Evolutionary conservation across 1,140 invertebrate genomes (phyloP), one percentile per base, ranked within the genome.

Genomic region (Mactra quadrangularis): DNA sequence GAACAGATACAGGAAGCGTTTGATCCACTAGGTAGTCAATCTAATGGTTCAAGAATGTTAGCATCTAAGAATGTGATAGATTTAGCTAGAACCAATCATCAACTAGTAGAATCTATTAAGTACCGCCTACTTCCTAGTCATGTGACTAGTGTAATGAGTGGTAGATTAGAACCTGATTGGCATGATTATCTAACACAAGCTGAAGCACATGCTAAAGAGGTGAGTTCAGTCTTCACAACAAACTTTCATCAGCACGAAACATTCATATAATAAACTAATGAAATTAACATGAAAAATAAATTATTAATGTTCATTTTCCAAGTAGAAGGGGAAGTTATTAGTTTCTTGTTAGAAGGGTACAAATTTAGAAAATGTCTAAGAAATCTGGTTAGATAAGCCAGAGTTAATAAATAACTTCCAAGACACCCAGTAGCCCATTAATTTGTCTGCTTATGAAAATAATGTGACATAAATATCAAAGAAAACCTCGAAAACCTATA

Each of bases 31-130:
- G 89, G 89, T 66, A 81, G 86, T 59, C 86, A 90, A 22, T 72
- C 79, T 19, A 85, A 85, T 11, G 38, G 78, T 31, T 50, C 68
- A n/a, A 41, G 47, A 17, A 25, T 66, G 38, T 77, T 87, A 29
- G 52, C 82, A 0, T 87, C 89, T 25, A 88, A 85, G 53, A 91
- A 94, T 89, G 90, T 94, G 38, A 84, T 94, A 55, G 94, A 94
- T 82, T 84, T 95, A 29, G 88, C 92, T 15, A 91, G 94, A 71
- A 92, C 91, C 2, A 94, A 92, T 74, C 93, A 90, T 77, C 92
- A 94, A 79, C 86, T 95, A 1, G 87, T 93, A 0, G 94, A 95
- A 83, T 90, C 93, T 19, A 87, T 95, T 0, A 93, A 93, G 86
- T 92, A 94, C 85, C 93, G 94, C 71, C 90, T 95, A 52, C 89